Percentiles rank a stretch among this genome's conserved stretches.
These are phyloP conservation scores for Sycophaga agraensis DNA, from an alignment of 1,140 invertebrate genomes.

Conservation along the genomic window DNA sequence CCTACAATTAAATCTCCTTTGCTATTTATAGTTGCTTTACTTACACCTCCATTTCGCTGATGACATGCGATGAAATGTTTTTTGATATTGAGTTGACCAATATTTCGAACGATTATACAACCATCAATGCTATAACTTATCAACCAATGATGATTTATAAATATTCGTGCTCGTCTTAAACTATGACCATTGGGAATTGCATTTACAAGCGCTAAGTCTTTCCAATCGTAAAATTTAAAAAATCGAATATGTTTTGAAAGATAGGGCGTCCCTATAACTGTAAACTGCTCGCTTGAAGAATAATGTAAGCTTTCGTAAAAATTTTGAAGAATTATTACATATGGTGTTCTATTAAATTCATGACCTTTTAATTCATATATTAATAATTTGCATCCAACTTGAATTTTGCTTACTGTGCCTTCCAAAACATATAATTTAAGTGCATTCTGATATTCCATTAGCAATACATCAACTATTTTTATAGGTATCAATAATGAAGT, in stretches of 20 bases:
- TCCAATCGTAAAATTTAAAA: conserved; percentile 32
- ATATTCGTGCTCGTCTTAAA: conserved; percentile 36
- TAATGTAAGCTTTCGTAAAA: conserved; percentile 34
- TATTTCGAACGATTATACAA: conserved; percentile 34
- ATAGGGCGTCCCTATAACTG: conserved; percentile 41
- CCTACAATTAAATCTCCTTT: conserved; percentile 34
- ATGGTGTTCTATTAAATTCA: conserved; percentile 3
- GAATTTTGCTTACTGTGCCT: background rate
- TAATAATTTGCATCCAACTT: conserved; percentile 30
- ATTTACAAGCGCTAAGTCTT: conserved; percentile 24
- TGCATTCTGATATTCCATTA: conserved; percentile 30
- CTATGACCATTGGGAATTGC: conserved; percentile 34
- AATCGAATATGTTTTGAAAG: conserved; percentile 35
- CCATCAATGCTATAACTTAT: conserved; percentile 41
- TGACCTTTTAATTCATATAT: conserved; percentile 31
- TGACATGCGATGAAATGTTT: conserved; percentile 40
- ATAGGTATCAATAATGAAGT: conserved; percentile 22
- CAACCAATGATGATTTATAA: conserved; percentile 39
- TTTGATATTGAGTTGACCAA: background rate
- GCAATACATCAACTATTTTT: conserved; percentile 37
- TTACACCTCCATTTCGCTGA: conserved; percentile 37
- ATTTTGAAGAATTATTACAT: conserved; percentile 19
- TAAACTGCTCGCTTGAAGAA: conserved; percentile 16
- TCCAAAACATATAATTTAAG: conserved; percentile 36
- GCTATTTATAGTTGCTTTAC: conserved; percentile 37